Evolutionary conservation across 2,113 vertebrate genomes (phyloP).

Genomic region (Corapipo altera): DNA sequence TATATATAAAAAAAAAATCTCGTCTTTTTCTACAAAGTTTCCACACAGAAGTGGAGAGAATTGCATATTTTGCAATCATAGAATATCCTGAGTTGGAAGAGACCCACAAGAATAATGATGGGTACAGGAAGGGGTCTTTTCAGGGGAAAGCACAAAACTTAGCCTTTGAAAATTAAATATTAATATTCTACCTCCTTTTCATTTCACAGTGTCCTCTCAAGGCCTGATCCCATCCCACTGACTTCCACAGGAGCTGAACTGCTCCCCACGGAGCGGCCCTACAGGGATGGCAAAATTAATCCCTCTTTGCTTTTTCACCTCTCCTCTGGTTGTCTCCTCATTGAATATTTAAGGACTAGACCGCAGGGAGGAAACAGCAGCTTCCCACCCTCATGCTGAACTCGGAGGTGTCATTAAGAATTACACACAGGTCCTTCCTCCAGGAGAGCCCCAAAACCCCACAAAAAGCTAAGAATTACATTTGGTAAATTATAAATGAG

Average conservation of each 20-base stretch:
- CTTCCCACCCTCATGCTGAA: neutral
- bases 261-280: neutral
- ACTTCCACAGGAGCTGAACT: neutral
- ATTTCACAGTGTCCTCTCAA: neutral
- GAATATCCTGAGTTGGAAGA: neutral
- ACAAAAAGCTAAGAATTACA: neutral
- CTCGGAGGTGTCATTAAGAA: neutral
- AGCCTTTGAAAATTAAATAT: neutral
- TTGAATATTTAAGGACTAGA: neutral
- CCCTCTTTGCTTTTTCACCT: neutral
- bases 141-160: neutral
- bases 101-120: neutral
- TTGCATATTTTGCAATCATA: neutral
- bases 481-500: neutral
- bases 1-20: neutral
- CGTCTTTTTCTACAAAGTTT: neutral
- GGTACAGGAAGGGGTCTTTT: neutral
- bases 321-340: neutral
- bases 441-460: neutral
- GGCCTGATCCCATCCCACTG: neutral
- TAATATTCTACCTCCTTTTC: neutral
- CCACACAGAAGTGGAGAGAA: neutral
- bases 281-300: neutral
- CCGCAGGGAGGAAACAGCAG: neutral
- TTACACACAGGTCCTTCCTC: neutral